Percentiles rank a stretch among this genome's conserved stretches.
phyloP scores from a whole-genome alignment of 2,797 vertebrate species.

The Rhynchotus rufescens region DNA sequence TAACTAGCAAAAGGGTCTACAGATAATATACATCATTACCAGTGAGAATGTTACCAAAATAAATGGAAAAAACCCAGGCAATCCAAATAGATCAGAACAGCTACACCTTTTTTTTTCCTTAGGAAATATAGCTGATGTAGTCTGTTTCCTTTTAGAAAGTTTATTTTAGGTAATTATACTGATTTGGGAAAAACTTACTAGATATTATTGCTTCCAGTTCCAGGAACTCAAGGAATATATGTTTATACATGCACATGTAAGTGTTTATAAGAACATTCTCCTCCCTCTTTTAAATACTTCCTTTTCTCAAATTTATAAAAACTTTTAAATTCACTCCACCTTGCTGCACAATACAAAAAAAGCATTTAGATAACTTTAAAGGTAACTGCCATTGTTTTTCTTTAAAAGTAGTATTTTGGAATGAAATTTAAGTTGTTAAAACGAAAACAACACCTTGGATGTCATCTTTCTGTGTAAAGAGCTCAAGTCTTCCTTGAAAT shows the following conservation, averaged over 20 bases:
- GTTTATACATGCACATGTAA: background rate
- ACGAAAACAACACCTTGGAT: background rate
- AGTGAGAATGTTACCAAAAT: background rate
- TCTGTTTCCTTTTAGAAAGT: background rate
- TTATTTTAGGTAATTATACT: background rate
- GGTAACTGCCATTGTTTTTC: background rate
- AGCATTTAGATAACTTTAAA: background rate
- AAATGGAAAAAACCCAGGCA: background rate
- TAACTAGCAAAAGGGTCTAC: background rate
- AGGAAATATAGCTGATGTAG: background rate
- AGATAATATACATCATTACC: background rate
- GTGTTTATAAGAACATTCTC: background rate
- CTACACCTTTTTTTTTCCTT: background rate
- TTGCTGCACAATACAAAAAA: background rate
- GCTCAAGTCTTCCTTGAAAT: background rate
- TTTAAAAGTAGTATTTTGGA: background rate
- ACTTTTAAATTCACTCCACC: background rate
- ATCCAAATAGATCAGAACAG: background rate
- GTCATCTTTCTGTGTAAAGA: background rate
- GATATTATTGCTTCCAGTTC: background rate
- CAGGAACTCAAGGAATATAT: background rate
- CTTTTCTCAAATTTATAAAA: background rate
- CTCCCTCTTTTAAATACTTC: background rate
- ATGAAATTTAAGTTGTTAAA: background rate
- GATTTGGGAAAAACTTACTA: background rate